phyloP scores from a whole-genome alignment of 2,113 vertebrate genomes.

The cattle (Bos taurus) region ARS-UCD2.0 NC_037338.1:95080001-95080500 shows the following conservation, averaged over 20 bases:
- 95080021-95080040: background rate
- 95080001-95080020: background rate
- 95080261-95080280: background rate
- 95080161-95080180: background rate
- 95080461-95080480: background rate
- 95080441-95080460: background rate
- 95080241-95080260: constrained; percentile 1
- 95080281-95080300: constrained; percentile 46
- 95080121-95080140: background rate
- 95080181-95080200: constrained; percentile 48
- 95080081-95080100: background rate
- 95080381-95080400: background rate
- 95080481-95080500: background rate
- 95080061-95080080: constrained; percentile 32
- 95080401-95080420: background rate
- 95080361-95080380: background rate
- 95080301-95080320: constrained; percentile 17
- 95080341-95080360: background rate
- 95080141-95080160: background rate
- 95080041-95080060: background rate
- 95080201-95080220: background rate
- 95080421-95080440: background rate
- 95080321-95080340: background rate
- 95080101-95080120: background rate
- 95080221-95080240: background rate